Evolutionary conservation across 2,113 vertebrate genomes (phyloP), one percentile per base, ranked within the genome.

Genomic region (Glaucidium brasilianum): DNA sequence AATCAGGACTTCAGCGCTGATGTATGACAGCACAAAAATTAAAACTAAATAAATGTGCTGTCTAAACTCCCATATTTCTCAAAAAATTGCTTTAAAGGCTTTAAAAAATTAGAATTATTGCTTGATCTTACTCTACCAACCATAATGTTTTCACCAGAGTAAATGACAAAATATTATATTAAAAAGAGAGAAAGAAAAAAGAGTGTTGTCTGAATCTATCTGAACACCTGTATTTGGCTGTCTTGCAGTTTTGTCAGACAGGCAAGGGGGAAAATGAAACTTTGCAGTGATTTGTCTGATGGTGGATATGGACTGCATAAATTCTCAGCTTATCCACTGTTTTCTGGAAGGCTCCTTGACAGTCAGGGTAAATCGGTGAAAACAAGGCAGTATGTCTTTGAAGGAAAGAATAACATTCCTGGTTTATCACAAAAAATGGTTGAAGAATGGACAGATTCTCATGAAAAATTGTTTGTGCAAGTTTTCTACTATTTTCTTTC

Each of bases 21-120:
- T 97, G 97, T 97, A 97, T 98, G 98, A 98, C 98, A 98, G 98
- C 97, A 96, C 90, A 98, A 98, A 97, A 98, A 98, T 98, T 98
- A 98, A 97, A 98, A 97, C 91, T 84, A 97, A 98, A 98, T 98
- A 98, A 98, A 98, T 98, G 97, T 98, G 95, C 98, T 98, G 96
- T 97, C 98, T 97, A 96, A 98, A 95, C 91, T 96, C 93, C 97
- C 92, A 95, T 97, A 96, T 97, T 97, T 94, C 75, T 84, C 82
- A 91, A 98, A 97, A 97, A 90, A 91, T 59, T 94, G 35, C 93
- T 97, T 97, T 92, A 95, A 96, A 95, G 90, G 26, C 84, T 94
- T 96, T 87, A 92, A 82, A 92, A 92, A 90, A 95, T 96, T 96
- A 96, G 71, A 94, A 94, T 75, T 91, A 75, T 94, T 93, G 58